Base-by-base conservation (phyloP, 2,888 invertebrate genomes). In the Rugalucina vietnamica region DNA sequence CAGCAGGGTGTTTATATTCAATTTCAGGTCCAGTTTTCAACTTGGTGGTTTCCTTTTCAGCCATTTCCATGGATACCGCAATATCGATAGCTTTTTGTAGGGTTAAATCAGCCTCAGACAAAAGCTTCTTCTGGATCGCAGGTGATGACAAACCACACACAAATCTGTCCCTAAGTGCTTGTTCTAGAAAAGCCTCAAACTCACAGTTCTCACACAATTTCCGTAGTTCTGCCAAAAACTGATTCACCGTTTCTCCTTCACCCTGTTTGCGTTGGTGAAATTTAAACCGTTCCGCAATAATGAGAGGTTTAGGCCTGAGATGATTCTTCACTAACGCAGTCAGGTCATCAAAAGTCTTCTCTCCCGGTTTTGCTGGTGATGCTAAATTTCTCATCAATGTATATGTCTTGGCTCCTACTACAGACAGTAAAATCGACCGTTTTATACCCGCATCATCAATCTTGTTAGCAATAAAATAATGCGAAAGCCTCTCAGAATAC, bases 401-500 rank as follows among this genome's bases (percentile, higher is more conserved):
- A 39, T 76, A 57, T 18, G 84, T 84, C 29, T 57, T 74, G 2
- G 76, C 75, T 21, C 88, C 88, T 14, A 79, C 80, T 27, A 80
- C 54, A 34, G 49, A 69, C 2, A 85, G 79, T 2, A 79, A 79
- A 32, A 71, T 36, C 4, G 85, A 76, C 27, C 84, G 71, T 60
- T 80, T 76, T 60, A 80, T 82, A 5, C 65, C 81, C 0, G 27
- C 69, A 32, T 69, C 70, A 14, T 2, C 18, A 21, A 57, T 49
- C 21, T 43, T 72, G 71, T 37, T 77, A 12, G 70, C 77, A 34
- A 77, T 34, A 29, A 86, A 79, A 54, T 81, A 86, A 32, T 86
- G 86, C 49, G 77, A 76, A 4, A 86, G 37, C 14, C 84, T 34
- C 72, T 88, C 86, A 36, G 32, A 34, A 39, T 88, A 86, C 36